Conservation (phyloP, 2,113 vertebrate genomes). For the Apteryx owenii region DNA sequence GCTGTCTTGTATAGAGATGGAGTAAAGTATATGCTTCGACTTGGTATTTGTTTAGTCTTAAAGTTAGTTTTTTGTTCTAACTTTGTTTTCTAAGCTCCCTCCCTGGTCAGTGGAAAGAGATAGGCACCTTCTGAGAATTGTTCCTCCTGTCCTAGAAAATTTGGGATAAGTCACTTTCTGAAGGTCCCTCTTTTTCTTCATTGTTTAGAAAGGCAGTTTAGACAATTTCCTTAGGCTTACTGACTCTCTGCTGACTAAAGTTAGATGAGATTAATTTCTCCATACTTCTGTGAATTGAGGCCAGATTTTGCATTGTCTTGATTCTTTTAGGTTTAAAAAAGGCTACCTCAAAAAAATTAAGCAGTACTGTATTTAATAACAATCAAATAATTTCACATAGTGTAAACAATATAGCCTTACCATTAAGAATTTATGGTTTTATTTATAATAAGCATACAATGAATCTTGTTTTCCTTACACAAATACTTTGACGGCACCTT, state of each 20-base stretch:
- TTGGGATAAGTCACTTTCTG: background rate
- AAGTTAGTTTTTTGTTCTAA: background rate
- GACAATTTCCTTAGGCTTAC: background rate
- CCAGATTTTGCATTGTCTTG: background rate
- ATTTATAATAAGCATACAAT: background rate
- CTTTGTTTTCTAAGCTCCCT: background rate
- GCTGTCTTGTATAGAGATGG: background rate
- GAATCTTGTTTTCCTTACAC: background rate
- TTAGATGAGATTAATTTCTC: background rate
- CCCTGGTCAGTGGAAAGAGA: background rate
- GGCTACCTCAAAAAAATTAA: background rate
- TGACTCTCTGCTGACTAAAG: background rate
- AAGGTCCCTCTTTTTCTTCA: background rate
- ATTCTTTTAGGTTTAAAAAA: background rate
- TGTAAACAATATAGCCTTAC: background rate
- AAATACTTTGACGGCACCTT: constrained; percentile 35
- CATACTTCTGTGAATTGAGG: background rate
- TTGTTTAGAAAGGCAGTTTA: background rate
- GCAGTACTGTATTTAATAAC: background rate
- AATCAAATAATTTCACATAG: background rate
- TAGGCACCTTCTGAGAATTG: background rate
- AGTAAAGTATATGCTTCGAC: background rate
- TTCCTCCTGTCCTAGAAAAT: background rate
- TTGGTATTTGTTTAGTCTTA: background rate
- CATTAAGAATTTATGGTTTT: background rate